Evolutionary conservation across 2,113 vertebrate genomes (phyloP), one percentile per base, ranked within the genome.

Genomic region (Psettodes erumei): DNA sequence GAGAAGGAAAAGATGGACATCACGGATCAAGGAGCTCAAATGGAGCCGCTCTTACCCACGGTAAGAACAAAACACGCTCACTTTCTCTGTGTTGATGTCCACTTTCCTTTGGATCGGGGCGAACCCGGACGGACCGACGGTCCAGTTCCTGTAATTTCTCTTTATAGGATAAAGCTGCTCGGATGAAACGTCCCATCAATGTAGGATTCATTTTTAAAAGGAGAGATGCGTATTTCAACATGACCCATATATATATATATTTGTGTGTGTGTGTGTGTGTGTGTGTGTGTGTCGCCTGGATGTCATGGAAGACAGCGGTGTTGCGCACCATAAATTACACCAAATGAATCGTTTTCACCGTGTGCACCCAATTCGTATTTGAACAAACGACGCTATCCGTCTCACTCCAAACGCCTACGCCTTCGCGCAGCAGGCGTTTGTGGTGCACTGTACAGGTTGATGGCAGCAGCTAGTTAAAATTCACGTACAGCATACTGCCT

Each of bases 31-130:
- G 96, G 97, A 91, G 97, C 96, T 82, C 97, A 99, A 90, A 98
- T 98, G 97, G 97, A 99, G 93, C 97, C 97, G 77, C 93, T 99
- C 76, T 95, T 98, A 84, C 96, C 96, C 23, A 96, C 95, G 96
- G 97, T 98, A 94, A 96, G 93, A n/a, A 53, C 43, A 19, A 25
- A 50, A 59, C 3, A 64, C 0, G 27, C 38, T 19, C 48, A 45
- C 25, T 33, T 15, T 5, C 19, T 10, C 18, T 61, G 15, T 45
- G 12, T 65, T 80, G 18, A 4, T 35, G 7, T 45, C n/a, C 8
- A 61, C 0, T 32, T 28, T 37, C 18, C 48, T 37, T 2, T 25
- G 35, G 9, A 27, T 69, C 13, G 6, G 1, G 5, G 53, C 35
- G 8, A 30, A 33, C 33, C 27, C 37, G 55, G 47, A 53, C 47